These are phyloP conservation scores for Griposia aprilina DNA, from an alignment of 2,888 invertebrate species.

Conservation along the genomic window DNA sequence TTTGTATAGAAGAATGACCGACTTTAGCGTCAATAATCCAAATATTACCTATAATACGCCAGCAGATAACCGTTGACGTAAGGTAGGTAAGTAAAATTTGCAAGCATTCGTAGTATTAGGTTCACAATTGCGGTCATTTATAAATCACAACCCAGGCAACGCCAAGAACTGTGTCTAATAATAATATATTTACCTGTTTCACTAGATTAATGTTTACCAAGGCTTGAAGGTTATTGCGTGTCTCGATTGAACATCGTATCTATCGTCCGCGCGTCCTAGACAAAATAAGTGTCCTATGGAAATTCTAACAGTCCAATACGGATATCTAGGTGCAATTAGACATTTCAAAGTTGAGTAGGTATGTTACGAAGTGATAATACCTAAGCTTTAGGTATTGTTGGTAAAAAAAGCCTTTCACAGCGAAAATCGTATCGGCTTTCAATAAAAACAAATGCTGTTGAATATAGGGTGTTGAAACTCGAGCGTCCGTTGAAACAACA, in stretches of 20 bases:
- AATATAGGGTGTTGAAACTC: constrained; percentile 8
- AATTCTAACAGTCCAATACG: background rate
- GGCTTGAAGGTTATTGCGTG: background rate
- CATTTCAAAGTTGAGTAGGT: background rate
- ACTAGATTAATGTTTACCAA: background rate
- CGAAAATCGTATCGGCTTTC: background rate
- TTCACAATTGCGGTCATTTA: background rate
- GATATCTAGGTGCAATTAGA: background rate
- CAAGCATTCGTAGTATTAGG: background rate
- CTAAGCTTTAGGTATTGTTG: background rate
- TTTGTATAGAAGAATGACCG: too few relatives aligned
- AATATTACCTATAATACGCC: too few relatives aligned
- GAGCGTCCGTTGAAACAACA: background rate
- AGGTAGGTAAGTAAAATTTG: background rate
- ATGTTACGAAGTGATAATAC: background rate
- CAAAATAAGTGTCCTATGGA: background rate
- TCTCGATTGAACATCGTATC: background rate
- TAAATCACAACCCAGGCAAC: background rate
- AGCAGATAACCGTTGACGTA: background rate
- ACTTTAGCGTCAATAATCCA: background rate
- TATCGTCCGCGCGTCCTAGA: background rate
- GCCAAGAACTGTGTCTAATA: constrained; percentile 7
- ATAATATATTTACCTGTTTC: constrained; percentile 21
- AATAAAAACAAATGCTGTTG: constrained; percentile 6
- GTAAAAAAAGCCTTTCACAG: background rate